Base-by-base conservation (phyloP, 2,888 invertebrate genomes). In the Diabrotica balteata region DNA sequence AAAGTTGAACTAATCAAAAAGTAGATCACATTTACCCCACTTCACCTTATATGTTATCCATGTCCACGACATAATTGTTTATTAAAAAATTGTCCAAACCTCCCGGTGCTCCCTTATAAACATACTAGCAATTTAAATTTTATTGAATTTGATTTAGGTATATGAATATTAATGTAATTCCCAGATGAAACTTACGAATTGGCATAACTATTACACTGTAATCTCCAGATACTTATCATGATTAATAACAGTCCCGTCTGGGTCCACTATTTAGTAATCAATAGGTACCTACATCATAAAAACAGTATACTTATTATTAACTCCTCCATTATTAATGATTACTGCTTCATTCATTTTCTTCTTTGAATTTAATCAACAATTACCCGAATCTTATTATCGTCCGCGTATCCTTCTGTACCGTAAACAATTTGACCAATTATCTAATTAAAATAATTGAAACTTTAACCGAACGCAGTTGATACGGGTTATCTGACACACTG, bases 361-460 rank as follows among this genome's bases (percentile, higher is more conserved):
- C 9, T 53, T 8, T 45, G 17, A 43, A n/a, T 61, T 61, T 61
- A 53, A 61, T 61, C 61, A 54, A 53, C 61, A 53, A 61, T 46
- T 43, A 51, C 61, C 53, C 61, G 51, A 61, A 46, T 53, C 45
- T 46, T 46, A 54, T 60, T 50, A 59, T 59, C 49, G 8, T 46
- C 8, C 44, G 52, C 44, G 22, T 45, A 57, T 11, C 11, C 45
- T 57, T 45, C 17, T 57, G 55, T 57, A 54, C 51, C 53, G 61
- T 59, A 57, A 63, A 63, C 59, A 50, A 64, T 68, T 69, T 60
- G 54, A 55, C 59, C 69, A 63, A 66, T 71, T 67, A 71, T 69
- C 65, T 57, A 59, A 67, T 71, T 71, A 71, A 67, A 64, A 63
- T 71, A 71, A 71, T 71, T 71, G 71, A 67, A 68, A 69, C 65